Evolutionary conservation across 1,140 invertebrate species (phyloP), one percentile per base, ranked within the genome.

Genomic region (Trissolcus basalis): DNA sequence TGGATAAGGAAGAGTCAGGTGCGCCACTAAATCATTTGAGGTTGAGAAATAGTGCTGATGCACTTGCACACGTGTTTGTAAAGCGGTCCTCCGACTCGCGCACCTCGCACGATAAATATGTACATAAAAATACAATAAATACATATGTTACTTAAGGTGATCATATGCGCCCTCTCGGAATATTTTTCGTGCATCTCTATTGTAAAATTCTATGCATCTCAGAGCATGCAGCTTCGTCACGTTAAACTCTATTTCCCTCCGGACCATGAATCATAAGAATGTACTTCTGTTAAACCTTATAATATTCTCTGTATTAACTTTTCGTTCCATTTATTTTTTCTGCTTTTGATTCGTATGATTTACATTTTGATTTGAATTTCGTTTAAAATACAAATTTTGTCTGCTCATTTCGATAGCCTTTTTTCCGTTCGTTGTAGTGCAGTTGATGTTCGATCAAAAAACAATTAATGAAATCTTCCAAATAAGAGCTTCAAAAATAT

Each of bases 131-230:
- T 72, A 59, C 63, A 77, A 68, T 72, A 68, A 72, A 77, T 77
- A 60, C 59, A 55, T 71, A 45, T 50, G 69, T 72, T 72, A 72
- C 72, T 77, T 69, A 64, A 54, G 61, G 49, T 53, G 53, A 73
- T 78, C 75, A 69, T 64, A 68, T 55, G 64, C 55, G 33, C 53
- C 27, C 51, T 44, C 41, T 55, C 53, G 13, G 13, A 55, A 78
- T 54, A 61, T 78, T 60, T 73, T 61, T 67, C 61, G 39, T 56
- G 59, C 19, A 27, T 27, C 43, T 65, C 69, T 70, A 55, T 73
- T 78, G 69, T 73, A 78, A 78, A 78, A 78, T 78, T 73, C 70
- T 47, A 73, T 78, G 76, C 76, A 78, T 78, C 54, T 55, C 13
- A 70, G 69, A 77, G 54, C 61, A 61, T 27, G 19, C 2, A 27